Evolutionary conservation across 2,113 vertebrate species (phyloP).

Genomic region (Leptobrachium leishanense): DNA sequence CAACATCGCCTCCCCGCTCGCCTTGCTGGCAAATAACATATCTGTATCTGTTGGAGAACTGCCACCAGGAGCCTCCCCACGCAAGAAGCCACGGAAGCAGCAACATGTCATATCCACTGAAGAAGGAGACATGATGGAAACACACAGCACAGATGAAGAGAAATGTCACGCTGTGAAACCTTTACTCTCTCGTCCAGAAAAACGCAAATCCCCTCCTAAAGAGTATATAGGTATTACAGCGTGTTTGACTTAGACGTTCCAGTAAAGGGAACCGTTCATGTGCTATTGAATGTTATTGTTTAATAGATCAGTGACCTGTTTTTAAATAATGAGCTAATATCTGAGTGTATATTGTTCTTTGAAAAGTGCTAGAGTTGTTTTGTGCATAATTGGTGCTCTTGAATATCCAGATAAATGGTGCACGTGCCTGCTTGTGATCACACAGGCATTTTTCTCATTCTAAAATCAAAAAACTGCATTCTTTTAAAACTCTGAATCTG

Average conservation of each 20-base stretch:
- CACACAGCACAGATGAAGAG: conserved; percentile 96
- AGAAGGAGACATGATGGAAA: conserved; percentile 97
- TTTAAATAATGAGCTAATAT: too few relatives aligned
- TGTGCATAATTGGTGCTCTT: too few relatives aligned
- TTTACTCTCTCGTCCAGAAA: conserved; percentile 81
- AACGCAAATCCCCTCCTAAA: conserved; percentile 91
- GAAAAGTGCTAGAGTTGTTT: too few relatives aligned
- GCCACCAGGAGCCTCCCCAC: conserved; percentile 88
- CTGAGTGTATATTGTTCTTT: too few relatives aligned
- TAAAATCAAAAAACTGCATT: too few relatives aligned
- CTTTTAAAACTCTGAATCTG: neutral
- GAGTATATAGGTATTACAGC: conserved; percentile 87
- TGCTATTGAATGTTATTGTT: too few relatives aligned
- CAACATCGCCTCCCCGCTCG: conserved; percentile 72
- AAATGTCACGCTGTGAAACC: conserved; percentile 77
- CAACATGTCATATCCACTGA: conserved; percentile 97
- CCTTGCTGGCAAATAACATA: conserved; percentile 74
- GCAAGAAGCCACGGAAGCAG: conserved; percentile 97
- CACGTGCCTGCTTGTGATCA: too few relatives aligned
- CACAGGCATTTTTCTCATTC: too few relatives aligned
- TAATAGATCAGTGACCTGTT: too few relatives aligned
- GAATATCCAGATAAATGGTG: too few relatives aligned
- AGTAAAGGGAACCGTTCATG: too few relatives aligned
- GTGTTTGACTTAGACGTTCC: too few relatives aligned
- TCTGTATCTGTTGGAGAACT: conserved; percentile 80